A percentile compares a stretch with the other conserved stretches of the same genome.
phyloP scores from a whole-genome alignment of 2,888 invertebrate genomes.

The Pocota personata region DNA sequence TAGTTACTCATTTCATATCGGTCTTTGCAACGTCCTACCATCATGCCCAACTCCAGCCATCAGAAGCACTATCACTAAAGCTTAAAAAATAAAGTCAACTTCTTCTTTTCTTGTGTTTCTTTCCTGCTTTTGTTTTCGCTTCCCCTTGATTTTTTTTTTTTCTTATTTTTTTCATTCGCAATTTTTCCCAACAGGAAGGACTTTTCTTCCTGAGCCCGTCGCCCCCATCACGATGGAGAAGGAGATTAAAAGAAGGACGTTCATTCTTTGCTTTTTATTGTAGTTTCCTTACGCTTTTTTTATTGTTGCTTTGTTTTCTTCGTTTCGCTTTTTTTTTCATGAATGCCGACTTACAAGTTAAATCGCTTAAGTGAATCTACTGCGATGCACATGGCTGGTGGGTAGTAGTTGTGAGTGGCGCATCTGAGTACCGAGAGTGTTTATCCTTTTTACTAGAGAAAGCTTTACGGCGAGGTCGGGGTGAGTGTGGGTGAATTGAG shows the following conservation, averaged over 20 bases:
- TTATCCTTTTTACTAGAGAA: constrained; percentile 61
- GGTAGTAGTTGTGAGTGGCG: neutral
- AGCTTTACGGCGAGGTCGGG: constrained; percentile 32
- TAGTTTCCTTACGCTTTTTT: constrained; percentile 35
- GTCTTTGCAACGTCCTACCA: neutral
- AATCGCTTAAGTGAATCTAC: constrained; percentile 67
- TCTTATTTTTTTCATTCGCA: constrained; percentile 3
- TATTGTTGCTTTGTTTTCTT: constrained; percentile 16
- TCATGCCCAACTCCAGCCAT: constrained; percentile 7
- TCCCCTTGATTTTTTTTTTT: neutral
- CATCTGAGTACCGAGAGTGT: constrained; percentile 46
- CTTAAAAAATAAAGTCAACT: constrained; percentile 67
- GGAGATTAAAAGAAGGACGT: constrained; percentile 55
- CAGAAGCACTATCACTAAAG: constrained; percentile 42
- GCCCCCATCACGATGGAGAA: neutral
- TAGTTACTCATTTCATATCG: constrained; percentile 26
- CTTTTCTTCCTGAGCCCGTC: constrained; percentile 43
- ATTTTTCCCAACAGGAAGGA: constrained; percentile 48
- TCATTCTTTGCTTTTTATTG: constrained; percentile 60
- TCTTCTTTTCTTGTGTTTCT: constrained; percentile 42
- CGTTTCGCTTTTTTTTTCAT: neutral
- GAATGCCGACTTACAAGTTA: constrained; percentile 55
- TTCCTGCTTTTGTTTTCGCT: constrained; percentile 43
- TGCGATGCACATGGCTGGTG: constrained; percentile 48
- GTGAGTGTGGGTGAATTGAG: constrained; percentile 51